Evolutionary conservation across 2,888 invertebrate genomes (phyloP), one percentile per base, ranked within the genome.

Genomic region (Resseliella maxima): DNA sequence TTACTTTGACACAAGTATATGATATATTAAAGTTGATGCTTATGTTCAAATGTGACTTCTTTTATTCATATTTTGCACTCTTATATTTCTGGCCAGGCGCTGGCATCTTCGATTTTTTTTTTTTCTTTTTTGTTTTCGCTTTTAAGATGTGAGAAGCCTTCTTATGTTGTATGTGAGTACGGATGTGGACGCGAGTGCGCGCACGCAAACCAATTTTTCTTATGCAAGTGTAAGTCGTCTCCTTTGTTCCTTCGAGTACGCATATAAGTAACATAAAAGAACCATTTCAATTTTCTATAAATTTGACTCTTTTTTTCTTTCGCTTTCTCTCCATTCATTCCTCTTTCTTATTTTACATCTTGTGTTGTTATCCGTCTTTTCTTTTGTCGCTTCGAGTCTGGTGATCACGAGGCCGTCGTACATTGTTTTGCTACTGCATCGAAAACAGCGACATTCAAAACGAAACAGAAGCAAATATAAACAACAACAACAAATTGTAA

Each of bases 241-340:
- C 83, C 38, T 83, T 83, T 83, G 83, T 83, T 38, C 38, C 31
- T 83, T 83, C 46, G 83, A 83, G 83, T 83, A 83, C 38, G 83
- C 38, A 83, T 38, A 81, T 81, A 38, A 36, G 38, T 83, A 83
- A 83, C 38, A 83, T 83, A 38, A 83, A 38, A 38, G 83, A 83
- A 83, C 38, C 83, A 38, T 83, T 83, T 83, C 83, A n/a, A 83
- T 38, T 83, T 83, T 83, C 38, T 38, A 83, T 83, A 38, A 83
- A 3, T 83, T 36, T 81, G 24, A 24, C 59, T 8, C 21, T 38
- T 83, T 38, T n/a, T 38, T 10, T 38, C n/a, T 10, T 83, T 83
- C 36, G n/a, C 15, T 27, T 8, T 64, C 35, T 59, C 24, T 59
- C 24, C 46, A 18, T 50, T n/a, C 12, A 15, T 59, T 24, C 59